Base-by-base conservation (phyloP, 35 echinoderm and acorn worm species). In the Hemicentrotus pulcherrimus region DNA sequence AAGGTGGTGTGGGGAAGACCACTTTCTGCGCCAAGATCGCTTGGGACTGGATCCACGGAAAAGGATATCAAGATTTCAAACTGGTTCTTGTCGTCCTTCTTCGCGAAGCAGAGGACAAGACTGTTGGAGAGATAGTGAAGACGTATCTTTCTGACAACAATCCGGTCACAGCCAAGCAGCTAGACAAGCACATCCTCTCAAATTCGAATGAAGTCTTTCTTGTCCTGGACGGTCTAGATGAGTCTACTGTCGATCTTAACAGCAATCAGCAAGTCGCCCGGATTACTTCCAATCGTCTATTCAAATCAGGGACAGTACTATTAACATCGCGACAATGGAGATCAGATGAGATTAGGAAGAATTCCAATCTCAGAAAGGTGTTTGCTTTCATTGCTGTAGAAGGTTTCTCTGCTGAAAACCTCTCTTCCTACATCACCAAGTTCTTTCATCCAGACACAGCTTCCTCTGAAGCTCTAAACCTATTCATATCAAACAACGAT, bases 1-100 rank as follows among this genome's bases (percentile, higher is more conserved):
- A 94, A 48, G 93, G 18, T 12, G 93, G 93, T 61, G 60, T 65
- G 31, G 93, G 93, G 18, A 94, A 94, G 59, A 94, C 93, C 15
- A 94, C 93, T 14, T 12, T 94, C 5, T 94, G 93, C 48, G 24
- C 45, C 11, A 94, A 94, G 48, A 32, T 94, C 5, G 93, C 93
- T 16, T 94, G 60, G 47, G 93, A 94, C 32, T 94, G 93, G 93
- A 94, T 33, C 31, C 47, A 48, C 5, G 52, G 93, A 48, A 55
- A 30, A 13, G 14, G 13, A 30, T 65, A 59, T 50, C 12, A 86
- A 33, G 13, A 86, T 86, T 33, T 86, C 32, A 33, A 86, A 30
- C 28, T 86, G 22, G 86, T 86, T 30, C 28, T 86, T 33, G 86
- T 86, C 5, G 30, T 86, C 32, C 86, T 33, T 18, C 22, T 86